A percentile compares a stretch with the other conserved stretches of the same genome.
Conservation (phyloP, 2,888 invertebrate genomes). For the Ormyrus rosae region DNA sequence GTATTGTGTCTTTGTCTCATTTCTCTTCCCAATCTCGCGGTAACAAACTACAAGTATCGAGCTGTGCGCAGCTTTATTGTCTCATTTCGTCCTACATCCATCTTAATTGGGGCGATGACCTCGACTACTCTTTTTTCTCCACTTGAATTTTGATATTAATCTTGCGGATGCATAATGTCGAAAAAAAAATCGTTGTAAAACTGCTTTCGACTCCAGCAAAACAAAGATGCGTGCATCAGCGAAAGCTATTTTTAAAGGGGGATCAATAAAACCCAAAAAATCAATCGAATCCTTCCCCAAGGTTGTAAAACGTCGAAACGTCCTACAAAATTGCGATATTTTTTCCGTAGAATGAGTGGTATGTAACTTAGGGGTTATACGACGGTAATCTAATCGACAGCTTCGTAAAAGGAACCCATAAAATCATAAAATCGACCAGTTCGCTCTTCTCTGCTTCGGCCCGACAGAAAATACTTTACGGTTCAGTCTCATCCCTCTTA, state of each 20-base stretch:
- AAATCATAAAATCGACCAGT: constrained; percentile 74
- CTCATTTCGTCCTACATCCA: background rate
- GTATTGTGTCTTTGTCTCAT: constrained; percentile 30
- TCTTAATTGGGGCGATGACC: background rate
- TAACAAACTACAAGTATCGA: background rate
- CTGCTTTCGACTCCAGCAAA: too few relatives aligned
- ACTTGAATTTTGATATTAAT: too few relatives aligned
- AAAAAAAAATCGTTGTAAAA: too few relatives aligned
- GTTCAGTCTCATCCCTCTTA: constrained; percentile 51
- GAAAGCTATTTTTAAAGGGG: constrained; percentile 1
- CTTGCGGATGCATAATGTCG: too few relatives aligned
- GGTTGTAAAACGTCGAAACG: constrained; percentile 58
- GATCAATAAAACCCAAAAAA: constrained; percentile 59
- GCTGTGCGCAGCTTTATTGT: too few relatives aligned
- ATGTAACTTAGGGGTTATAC: constrained; percentile 58
- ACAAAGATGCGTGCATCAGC: too few relatives aligned
- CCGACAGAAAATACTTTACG: constrained; percentile 67
- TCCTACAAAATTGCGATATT: constrained; percentile 64
- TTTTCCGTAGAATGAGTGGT: constrained; percentile 59
- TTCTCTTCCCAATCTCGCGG: constrained; percentile 40
- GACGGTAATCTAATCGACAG: constrained; percentile 74
- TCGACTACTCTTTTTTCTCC: too few relatives aligned
- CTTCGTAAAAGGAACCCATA: constrained; percentile 74
- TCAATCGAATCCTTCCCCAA: constrained; percentile 63
- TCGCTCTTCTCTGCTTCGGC: constrained; percentile 60